These are phyloP conservation scores for Apogon talboti DNA, from an alignment of 2,797 vertebrate species.

Conservation along the genomic window DNA sequence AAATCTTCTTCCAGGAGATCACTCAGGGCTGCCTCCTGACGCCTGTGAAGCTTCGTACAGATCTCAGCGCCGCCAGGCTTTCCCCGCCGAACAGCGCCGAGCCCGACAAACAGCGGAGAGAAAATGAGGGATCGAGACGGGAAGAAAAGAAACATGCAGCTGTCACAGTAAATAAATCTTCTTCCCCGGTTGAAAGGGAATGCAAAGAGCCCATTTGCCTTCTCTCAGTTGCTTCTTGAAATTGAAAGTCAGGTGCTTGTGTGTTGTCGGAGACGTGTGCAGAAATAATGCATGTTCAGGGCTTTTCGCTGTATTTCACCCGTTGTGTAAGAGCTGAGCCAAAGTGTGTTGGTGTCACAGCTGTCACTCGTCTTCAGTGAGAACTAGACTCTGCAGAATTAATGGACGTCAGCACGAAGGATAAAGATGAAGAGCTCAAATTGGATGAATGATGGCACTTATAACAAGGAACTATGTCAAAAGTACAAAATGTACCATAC, in stretches of 20 bases:
- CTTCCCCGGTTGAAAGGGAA: constrained; percentile 30
- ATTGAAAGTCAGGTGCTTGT: constrained; percentile 21
- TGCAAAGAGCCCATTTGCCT: constrained; percentile 42
- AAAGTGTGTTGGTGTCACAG: constrained; percentile 45
- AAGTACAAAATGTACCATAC: too few relatives aligned
- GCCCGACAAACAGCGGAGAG: constrained; percentile 31
- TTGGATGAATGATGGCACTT: constrained; percentile 21
- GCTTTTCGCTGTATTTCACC: constrained; percentile 24
- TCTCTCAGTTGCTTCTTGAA: constrained; percentile 31
- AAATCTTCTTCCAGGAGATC: constrained; percentile 75
- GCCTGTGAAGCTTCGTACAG: constrained; percentile 54
- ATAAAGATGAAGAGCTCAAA: constrained; percentile 16
- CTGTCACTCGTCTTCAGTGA: constrained; percentile 33
- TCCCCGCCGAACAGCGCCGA: constrained; percentile 33
- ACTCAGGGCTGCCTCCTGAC: constrained; percentile 64
- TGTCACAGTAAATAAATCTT: constrained; percentile 50
- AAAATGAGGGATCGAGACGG: constrained; percentile 25
- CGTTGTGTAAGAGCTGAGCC: constrained; percentile 18
- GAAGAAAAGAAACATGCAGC: constrained; percentile 33
- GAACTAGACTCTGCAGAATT: constrained; percentile 28
- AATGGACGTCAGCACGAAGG: constrained; percentile 42
- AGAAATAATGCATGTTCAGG: too few relatives aligned
- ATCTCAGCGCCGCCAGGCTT: constrained; percentile 50
- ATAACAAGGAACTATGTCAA: constrained; percentile 36
- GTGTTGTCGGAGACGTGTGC: background rate